Conservation (phyloP, 2,113 vertebrate species). For the Ammodytes marinus region DNA sequence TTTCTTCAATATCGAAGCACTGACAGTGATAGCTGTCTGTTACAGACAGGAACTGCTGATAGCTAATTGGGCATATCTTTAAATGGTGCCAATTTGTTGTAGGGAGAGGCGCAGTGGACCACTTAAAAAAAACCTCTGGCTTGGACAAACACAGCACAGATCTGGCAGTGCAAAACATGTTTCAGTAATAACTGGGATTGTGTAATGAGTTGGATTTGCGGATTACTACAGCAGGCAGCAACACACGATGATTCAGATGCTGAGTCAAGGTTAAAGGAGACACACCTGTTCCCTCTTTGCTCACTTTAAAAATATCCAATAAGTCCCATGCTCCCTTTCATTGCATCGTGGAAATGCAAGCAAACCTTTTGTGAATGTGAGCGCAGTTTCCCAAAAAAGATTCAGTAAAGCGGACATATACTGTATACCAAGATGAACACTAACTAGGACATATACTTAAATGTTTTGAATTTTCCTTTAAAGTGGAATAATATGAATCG, state of each 20-base stretch:
- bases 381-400: neutral
- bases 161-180: conserved; percentile 3
- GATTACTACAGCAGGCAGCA: conserved; percentile 8
- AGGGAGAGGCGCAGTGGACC: neutral
- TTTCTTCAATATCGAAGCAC: too few relatives aligned
- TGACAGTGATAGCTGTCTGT: neutral
- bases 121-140: conserved; percentile 6
- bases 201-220: conserved; percentile 31
- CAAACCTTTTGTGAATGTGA: neutral
- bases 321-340: neutral
- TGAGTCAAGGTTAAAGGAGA: conserved; percentile 8
- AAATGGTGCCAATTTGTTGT: conserved; percentile 1
- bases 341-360: neutral
- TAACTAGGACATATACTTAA: neutral
- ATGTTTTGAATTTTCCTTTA: neutral
- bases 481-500: conserved; percentile 11
- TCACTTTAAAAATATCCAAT: conserved; percentile 7
- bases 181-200: conserved; percentile 21
- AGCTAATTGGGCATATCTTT: neutral
- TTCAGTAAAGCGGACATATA: neutral
- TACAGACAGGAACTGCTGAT: neutral
- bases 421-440: neutral
- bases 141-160: neutral
- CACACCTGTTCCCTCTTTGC: conserved; percentile 5
- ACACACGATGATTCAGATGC: conserved; percentile 33